Evolutionary conservation across 2,113 vertebrate species (phyloP).

Genomic region (Rhinolophus sinicus): DNA sequence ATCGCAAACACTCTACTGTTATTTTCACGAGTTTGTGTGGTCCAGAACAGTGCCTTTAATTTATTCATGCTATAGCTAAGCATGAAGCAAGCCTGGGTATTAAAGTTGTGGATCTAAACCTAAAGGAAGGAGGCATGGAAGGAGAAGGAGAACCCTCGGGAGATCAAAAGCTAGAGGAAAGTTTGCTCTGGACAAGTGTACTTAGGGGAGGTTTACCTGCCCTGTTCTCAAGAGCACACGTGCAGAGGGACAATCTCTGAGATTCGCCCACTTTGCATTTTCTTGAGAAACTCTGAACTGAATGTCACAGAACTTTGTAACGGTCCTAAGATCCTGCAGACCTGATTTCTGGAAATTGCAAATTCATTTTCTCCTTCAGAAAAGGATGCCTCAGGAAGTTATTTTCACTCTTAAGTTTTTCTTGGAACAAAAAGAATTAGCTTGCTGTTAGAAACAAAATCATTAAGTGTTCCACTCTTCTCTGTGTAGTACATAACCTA

Average conservation of each 20-base stretch:
- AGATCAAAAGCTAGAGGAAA: neutral
- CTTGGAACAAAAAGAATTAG: conserved; percentile 68
- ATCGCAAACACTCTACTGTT: neutral
- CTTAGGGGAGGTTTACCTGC: neutral
- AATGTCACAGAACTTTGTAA: conserved; percentile 54
- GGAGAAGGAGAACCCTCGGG: neutral
- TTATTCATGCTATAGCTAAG: neutral
- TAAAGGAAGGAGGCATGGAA: neutral
- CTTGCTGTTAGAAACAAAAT: conserved; percentile 61
- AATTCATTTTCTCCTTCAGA: conserved; percentile 58
- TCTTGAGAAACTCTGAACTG: conserved; percentile 36
- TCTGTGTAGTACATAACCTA: conserved; percentile 16
- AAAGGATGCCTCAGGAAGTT: conserved; percentile 67
- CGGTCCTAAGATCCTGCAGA: conserved; percentile 22
- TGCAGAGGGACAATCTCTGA: neutral
- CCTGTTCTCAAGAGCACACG: neutral
- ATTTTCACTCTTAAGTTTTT: conserved; percentile 60
- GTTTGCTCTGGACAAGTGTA: neutral
- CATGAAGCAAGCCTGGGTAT: neutral
- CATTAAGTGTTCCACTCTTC: conserved; percentile 50
- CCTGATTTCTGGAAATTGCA: conserved; percentile 67
- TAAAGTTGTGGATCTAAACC: neutral
- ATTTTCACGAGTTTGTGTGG: neutral
- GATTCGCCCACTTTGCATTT: neutral
- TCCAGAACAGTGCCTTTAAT: neutral